Percentiles rank a stretch among this genome's conserved stretches.
These are phyloP conservation scores for Tragelaphus buxtoni DNA, from an alignment of 2,113 vertebrate genomes.

Conservation along the genomic window DNA sequence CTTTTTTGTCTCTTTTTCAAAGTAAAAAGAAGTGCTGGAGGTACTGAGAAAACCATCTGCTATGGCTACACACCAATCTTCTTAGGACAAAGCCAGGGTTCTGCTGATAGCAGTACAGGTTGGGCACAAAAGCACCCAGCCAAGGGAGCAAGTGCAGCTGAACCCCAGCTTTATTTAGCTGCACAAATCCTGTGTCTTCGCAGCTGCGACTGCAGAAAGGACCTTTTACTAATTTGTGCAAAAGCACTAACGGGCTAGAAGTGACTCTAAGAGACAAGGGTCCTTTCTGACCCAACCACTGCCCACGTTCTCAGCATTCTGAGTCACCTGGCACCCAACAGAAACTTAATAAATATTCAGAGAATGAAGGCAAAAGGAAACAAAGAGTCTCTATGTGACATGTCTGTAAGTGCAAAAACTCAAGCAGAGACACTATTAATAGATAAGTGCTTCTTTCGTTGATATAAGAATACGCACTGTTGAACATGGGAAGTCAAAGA, in stretches of 20 bases:
- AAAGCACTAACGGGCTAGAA: background rate
- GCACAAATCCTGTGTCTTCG: background rate
- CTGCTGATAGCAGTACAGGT: background rate
- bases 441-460: background rate
- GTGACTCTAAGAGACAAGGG: background rate
- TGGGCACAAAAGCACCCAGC: background rate
- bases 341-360: background rate
- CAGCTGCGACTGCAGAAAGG: background rate
- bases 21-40: background rate
- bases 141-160: background rate
- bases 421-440: background rate
- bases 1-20: background rate
- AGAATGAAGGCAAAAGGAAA: background rate
- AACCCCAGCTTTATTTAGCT: background rate
- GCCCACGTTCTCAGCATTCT: background rate
- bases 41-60: background rate
- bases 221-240: background rate
- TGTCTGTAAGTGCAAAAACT: background rate
- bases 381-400: background rate
- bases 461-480: background rate
- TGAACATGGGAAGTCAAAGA: background rate
- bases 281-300: background rate
- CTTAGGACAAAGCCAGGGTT: background rate
- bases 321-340: background rate
- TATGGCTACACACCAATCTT: background rate